Base-by-base conservation (phyloP, 2,797 vertebrate genomes). In the Platyrinchus mystaceus region DNA sequence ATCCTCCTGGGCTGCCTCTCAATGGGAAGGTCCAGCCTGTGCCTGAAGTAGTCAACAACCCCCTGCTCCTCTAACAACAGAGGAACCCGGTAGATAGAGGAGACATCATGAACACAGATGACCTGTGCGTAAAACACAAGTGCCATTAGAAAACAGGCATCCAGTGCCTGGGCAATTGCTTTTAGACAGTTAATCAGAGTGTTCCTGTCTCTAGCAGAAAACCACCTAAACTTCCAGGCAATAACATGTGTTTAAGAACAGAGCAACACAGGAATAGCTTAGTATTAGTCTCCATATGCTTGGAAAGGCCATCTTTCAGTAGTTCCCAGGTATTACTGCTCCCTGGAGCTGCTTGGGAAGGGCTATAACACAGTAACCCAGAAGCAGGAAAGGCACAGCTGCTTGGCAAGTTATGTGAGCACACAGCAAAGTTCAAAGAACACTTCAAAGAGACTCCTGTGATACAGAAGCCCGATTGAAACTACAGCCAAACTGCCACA, bases 101-200 rank as follows among this genome's bases (percentile, higher is more conserved):
- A 98, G 39, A 99, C 99, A 17, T 99, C 99, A 1, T 99, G 99
- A 68, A 99, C 98, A 87, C 99, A 99, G 96, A 99, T 99, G 73
- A 99, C 99, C 99, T 99, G 96, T 41, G 53, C 43, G 85, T 8
- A 59, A 52, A 87, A 84, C 0, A 59, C 2, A 7, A 32, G 9
- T 7, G 21, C 7, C 68, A 66, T 53, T 46, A 59, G 37, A 73
- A 24, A 43, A 58, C 37, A 62, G 18, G 3, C 21, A 47, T 2
- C 8, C 80, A 64, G 27, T 30, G 41, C 8, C 44, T 7, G 1
- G 1, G 22, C 12, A 55, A 5, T 10, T 70, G 26, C 30, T 55
- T 87, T 44, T 22, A 67, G 20, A 36, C 46, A 90, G 37, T 30
- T n/a, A 56, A 6, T 86, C 30, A 36, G 47, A 19, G 32, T 28